Percentiles rank a stretch among this genome's conserved stretches.
Evolutionary conservation across 2,113 vertebrate species (phyloP).

Genomic region (Chelonoidis abingdonii): DNA sequence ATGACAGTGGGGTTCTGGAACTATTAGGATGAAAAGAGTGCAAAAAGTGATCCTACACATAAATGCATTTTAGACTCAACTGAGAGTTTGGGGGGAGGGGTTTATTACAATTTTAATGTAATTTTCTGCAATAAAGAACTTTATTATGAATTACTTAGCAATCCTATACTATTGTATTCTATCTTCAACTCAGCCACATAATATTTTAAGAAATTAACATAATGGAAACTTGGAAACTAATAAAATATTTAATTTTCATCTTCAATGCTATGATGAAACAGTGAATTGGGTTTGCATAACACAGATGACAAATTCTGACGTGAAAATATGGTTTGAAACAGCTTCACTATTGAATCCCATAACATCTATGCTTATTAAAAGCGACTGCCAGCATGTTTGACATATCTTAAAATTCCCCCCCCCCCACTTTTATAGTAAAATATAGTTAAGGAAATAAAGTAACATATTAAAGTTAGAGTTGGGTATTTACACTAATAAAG

Average conservation of each 20-base stretch:
- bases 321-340: not conserved
- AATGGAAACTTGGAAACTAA: constrained; percentile 72
- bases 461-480: not conserved
- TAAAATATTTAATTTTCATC: constrained; percentile 71
- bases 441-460: not conserved
- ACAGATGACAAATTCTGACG: not conserved
- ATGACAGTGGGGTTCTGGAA: not conserved
- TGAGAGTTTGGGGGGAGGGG: not conserved
- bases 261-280: constrained; percentile 41
- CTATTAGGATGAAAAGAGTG: not conserved
- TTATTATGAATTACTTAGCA: constrained; percentile 67
- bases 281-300: not conserved
- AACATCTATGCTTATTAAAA: not conserved
- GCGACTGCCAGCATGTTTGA: not conserved
- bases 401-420: not conserved
- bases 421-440: not conserved
- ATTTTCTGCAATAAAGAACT: constrained; percentile 14
- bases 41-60: not conserved
- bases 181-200: constrained; percentile 61
- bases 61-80: not conserved
- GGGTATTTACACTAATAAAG: not conserved
- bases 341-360: not conserved
- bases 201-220: constrained; percentile 59
- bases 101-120: not conserved
- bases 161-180: constrained; percentile 54